Evolutionary conservation across 2,797 vertebrate species (phyloP).

Genomic region (Orientallactaga sibirica): DNA sequence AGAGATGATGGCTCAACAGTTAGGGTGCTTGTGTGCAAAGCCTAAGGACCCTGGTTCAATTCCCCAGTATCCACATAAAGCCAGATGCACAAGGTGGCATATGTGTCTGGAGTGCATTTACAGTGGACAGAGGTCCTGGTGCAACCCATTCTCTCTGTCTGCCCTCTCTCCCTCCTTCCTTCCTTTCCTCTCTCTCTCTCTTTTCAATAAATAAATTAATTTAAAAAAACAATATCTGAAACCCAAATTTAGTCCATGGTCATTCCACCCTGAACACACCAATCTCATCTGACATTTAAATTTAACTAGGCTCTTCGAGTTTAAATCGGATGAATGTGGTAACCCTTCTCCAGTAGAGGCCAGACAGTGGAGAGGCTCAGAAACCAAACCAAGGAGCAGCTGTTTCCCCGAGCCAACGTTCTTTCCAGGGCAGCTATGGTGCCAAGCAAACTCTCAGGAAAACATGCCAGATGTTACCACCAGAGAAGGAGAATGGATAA

Average conservation of each 20-base stretch:
- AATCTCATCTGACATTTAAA: neutral
- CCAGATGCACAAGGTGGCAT: too few species aligned
- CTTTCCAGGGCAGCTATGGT: neutral
- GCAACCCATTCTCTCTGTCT: too few species aligned
- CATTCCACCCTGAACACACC: neutral
- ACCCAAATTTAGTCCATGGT: neutral
- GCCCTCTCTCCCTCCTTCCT: too few species aligned
- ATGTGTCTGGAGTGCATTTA: too few species aligned
- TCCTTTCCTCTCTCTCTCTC: too few species aligned
- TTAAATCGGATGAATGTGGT: neutral
- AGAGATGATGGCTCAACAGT: too few species aligned
- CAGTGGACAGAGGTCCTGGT: too few species aligned
- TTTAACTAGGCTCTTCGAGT: neutral
- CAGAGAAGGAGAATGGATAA: neutral
- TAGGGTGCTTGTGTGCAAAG: too few species aligned
- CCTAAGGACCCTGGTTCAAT: too few species aligned
- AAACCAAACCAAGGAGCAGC: neutral
- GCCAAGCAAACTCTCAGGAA: neutral
- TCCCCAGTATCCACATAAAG: too few species aligned
- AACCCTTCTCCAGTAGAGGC: neutral
- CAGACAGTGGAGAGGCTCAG: neutral
- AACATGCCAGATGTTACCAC: neutral
- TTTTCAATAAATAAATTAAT: too few species aligned
- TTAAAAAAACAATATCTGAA: neutral
- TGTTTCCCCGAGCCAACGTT: fast-evolving